Percentiles rank a stretch among this genome's conserved stretches.
These are phyloP conservation scores for Lacerta bilineata DNA, from an alignment of 2,797 vertebrate genomes.

Conservation along the genomic window DNA sequence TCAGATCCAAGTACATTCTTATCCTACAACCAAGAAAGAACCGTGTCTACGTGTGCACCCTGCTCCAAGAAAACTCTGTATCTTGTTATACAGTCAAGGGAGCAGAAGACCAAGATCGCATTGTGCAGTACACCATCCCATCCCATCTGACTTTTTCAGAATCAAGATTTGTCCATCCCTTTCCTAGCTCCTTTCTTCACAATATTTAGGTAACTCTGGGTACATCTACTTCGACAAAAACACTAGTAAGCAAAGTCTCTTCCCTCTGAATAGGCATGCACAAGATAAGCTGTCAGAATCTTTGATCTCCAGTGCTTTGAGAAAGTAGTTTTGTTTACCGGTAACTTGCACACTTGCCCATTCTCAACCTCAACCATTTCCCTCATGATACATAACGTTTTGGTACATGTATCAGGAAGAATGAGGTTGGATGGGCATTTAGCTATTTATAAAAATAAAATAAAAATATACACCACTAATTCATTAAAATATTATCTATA, in stretches of 20 bases:
- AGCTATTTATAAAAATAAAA: too few relatives aligned
- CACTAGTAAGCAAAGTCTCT: not conserved
- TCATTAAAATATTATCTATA: too few relatives aligned
- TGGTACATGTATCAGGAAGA: not conserved
- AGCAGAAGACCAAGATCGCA: not conserved
- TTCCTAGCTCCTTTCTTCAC: not conserved
- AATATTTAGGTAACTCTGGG: not conserved
- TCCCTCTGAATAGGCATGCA: not conserved
- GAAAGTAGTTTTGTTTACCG: not conserved
- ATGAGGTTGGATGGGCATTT: too few relatives aligned
- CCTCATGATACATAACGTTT: not conserved
- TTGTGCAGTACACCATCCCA: not conserved
- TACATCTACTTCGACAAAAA: not conserved
- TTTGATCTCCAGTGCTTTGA: not conserved
- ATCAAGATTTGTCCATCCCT: conserved; percentile 12
- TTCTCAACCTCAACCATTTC: not conserved
- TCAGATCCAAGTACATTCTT: not conserved
- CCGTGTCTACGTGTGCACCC: not conserved
- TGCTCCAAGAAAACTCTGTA: not conserved
- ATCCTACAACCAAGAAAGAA: not conserved
- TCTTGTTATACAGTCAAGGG: not conserved
- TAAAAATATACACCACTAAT: too few relatives aligned
- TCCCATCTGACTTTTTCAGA: not conserved
- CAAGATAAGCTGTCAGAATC: too few relatives aligned
- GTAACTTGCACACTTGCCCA: not conserved